Evolutionary conservation across 1,140 invertebrate species (phyloP).

Genomic region (Parapsyche elsis): DNA sequence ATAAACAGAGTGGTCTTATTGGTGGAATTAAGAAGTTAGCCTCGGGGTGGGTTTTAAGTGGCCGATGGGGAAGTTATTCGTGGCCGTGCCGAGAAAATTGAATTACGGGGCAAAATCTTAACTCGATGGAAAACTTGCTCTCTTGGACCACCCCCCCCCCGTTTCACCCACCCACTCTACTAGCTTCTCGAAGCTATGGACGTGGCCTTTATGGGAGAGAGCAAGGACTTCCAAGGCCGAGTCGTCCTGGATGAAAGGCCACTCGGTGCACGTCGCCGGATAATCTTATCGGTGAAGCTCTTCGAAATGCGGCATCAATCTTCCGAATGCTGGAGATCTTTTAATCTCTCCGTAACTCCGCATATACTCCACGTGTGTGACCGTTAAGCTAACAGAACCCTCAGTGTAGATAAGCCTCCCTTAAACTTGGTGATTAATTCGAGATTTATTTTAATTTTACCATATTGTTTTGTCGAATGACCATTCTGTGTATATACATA

Average conservation of each 20-base stretch:
- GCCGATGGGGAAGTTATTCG: conserved; percentile 15
- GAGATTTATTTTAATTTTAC: too few relatives aligned
- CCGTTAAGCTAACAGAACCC: too few relatives aligned
- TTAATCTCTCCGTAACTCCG: neutral
- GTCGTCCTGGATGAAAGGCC: neutral
- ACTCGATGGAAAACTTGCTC: conserved; percentile 19
- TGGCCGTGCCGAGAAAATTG: neutral
- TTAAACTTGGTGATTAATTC: too few relatives aligned
- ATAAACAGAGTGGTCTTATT: conserved; percentile 7
- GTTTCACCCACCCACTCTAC: too few relatives aligned
- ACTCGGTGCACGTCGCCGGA: neutral
- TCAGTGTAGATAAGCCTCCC: too few relatives aligned
- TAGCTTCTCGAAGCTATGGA: neutral
- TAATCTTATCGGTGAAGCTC: neutral
- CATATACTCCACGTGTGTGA: neutral
- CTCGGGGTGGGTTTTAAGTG: neutral
- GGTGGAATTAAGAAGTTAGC: conserved; percentile 24
- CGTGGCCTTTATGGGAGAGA: neutral
- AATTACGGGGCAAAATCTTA: conserved; percentile 6
- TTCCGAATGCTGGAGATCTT: neutral
- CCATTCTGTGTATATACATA: neutral
- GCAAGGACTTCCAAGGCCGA: neutral
- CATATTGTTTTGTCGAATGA: too few relatives aligned
- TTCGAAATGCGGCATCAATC: conserved; percentile 8
- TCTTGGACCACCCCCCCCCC: neutral